These are phyloP conservation scores for Trachemys scripta DNA, from an alignment of 2,113 vertebrate genomes.

Conservation along the genomic window DNA sequence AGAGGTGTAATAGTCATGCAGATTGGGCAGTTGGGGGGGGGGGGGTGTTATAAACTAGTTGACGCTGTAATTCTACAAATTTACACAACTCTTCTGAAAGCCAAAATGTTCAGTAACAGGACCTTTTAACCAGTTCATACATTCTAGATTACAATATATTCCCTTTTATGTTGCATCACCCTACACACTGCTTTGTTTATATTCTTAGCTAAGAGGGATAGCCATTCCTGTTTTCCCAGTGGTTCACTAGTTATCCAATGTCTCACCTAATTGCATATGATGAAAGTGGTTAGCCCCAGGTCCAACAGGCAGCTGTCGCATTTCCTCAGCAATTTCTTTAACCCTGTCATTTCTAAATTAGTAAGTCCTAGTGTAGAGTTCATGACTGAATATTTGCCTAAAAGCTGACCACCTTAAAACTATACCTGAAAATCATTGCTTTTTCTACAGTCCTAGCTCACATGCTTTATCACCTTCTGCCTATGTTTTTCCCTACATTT, in stretches of 20 bases:
- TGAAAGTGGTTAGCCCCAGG: neutral
- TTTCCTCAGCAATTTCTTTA: neutral
- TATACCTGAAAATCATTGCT: neutral
- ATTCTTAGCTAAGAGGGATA: neutral
- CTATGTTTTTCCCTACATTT: neutral
- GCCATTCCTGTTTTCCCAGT: neutral
- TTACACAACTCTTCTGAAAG: neutral
- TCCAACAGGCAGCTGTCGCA: neutral
- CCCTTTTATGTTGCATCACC: neutral
- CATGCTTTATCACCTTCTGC: neutral
- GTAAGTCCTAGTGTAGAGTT: neutral
- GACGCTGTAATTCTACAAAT: neutral
- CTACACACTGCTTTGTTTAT: neutral
- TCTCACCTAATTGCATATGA: neutral
- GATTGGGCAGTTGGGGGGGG: no score
- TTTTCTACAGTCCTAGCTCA: neutral
- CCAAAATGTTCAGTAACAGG: neutral
- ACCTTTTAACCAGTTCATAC: neutral
- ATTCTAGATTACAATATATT: neutral
- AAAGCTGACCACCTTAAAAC: neutral
- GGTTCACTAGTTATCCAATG: neutral
- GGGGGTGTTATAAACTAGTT: neutral
- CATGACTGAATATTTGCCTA: neutral
- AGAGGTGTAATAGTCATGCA: neutral
- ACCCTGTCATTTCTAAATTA: neutral